Base-by-base conservation (phyloP, 2,113 vertebrate species). In the Chaetodon trifascialis region DNA sequence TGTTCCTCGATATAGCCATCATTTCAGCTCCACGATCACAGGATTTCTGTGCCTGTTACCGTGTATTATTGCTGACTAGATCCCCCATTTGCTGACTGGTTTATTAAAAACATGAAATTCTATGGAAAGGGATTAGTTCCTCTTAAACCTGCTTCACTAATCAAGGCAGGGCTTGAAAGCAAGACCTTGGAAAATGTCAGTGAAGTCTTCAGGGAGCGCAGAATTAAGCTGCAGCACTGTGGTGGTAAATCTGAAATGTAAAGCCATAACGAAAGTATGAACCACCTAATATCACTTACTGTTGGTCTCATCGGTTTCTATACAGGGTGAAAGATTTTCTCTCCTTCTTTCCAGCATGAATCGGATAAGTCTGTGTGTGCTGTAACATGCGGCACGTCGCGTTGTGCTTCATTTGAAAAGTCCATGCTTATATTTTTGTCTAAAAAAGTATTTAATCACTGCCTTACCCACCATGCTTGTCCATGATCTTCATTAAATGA, bases 131-230 rank as follows among this genome's bases (percentile, higher is more conserved):
- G 89, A 93, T 89, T 89, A 91, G 83, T 82, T 91, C 85, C 56
- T 89, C 62, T 86, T 82, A 73, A 91, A 92, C 89, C 86, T 91
- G 86, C 90, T 85, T 84, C 58, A 85, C 88, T 90, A 91, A 94
- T 92, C 88, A 92, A 84, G 73, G 75, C 83, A 84, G 70, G 75
- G 80, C 83, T 92, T 91, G 84, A 90, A 92, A 88, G 84, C 67
- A 80, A 90, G 86, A 90, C 92, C 88, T 92, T 92, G 90, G 85
- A 91, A 93, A 92, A 94, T 92, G 91, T 93, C 89, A 91, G 84
- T 36, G 51, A 84, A 86, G 77, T 91, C 89, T 93, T 91, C 75
- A 86, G 89, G 91, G 90, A 92, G 83, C 86, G 86, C 62, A 67
- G 82, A 77, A 82, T 85, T 88, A 89, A 92, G 88, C 91, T 87